Evolutionary conservation across 2,113 vertebrate genomes (phyloP).

Genomic region (Gallinago undulata): DNA sequence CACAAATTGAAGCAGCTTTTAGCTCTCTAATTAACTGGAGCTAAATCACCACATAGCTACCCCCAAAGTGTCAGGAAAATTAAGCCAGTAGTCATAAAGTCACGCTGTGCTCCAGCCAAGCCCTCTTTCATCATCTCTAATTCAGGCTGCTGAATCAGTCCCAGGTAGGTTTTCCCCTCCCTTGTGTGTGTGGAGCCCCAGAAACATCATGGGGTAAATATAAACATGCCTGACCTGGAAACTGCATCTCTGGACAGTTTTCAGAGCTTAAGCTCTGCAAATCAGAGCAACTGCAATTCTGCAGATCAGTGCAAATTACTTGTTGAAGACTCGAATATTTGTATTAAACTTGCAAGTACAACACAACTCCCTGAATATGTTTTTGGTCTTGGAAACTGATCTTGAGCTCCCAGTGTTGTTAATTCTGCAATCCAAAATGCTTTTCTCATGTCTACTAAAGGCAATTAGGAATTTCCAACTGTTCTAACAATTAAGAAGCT

Average conservation of each 20-base stretch:
- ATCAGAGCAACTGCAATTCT: neutral
- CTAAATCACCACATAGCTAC: neutral
- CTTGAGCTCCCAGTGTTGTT: neutral
- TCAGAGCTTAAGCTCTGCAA: neutral
- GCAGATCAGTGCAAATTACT: neutral
- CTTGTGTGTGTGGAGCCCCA: neutral
- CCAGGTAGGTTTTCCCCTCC: neutral
- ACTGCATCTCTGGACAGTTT: neutral
- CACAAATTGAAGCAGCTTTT: neutral
- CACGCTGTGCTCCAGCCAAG: neutral
- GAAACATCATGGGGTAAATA: neutral
- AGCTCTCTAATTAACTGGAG: neutral
- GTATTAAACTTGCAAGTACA: neutral
- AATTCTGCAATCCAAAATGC: neutral
- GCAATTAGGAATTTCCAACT: conserved; percentile 37
- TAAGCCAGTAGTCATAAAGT: neutral
- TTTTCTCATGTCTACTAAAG: neutral
- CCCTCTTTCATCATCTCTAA: neutral
- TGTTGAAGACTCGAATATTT: neutral
- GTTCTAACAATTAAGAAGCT: conserved; percentile 13
- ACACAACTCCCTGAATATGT: neutral
- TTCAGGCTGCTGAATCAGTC: neutral
- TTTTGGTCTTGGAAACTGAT: neutral
- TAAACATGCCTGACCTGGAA: neutral
- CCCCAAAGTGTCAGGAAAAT: neutral